Percentiles rank a stretch among this genome's conserved stretches.
Evolutionary conservation across 1,140 invertebrate genomes (phyloP).

Genomic region (Hyphantria cunea): DNA sequence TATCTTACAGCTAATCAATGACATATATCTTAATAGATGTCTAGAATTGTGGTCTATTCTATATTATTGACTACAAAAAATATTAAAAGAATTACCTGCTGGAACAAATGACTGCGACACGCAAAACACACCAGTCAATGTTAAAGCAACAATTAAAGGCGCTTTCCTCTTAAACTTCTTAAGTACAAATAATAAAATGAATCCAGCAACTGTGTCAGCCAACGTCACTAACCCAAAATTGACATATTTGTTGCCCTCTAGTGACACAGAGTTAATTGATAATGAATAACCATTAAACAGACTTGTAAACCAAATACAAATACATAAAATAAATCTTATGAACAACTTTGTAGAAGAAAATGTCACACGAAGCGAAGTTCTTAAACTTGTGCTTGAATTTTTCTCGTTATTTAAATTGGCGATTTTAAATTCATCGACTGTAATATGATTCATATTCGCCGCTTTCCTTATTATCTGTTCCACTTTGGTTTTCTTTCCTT

Average conservation of each 20-base stretch:
- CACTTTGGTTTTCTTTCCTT: no score
- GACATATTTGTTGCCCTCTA: conserved; percentile 86
- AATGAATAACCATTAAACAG: conserved; percentile 91
- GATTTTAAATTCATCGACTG: no score
- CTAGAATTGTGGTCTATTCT: no score
- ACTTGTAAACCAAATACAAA: conserved; percentile 87
- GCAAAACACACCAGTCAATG: conserved; percentile 49
- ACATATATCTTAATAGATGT: no score
- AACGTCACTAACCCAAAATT: conserved; percentile 85
- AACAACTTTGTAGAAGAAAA: conserved; percentile 53
- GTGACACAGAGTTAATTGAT: conserved; percentile 88
- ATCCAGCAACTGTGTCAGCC: conserved; percentile 86
- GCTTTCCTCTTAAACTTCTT: conserved; percentile 56
- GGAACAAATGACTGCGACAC: conserved; percentile 58
- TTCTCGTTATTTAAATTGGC: conserved; percentile 44
- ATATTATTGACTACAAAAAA: no score
- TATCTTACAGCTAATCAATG: no score
- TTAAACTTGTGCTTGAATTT: no score
- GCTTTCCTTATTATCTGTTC: no score
- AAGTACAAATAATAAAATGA: conserved; percentile 75
- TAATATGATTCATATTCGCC: no score
- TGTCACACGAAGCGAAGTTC: conserved; percentile 40
- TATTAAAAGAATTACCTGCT: conserved; percentile 40
- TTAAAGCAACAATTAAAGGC: conserved; percentile 57
- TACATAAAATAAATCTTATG: conserved; percentile 81